Base-by-base conservation (phyloP, 2,888 invertebrate genomes). In the Atethmia centrago region DNA sequence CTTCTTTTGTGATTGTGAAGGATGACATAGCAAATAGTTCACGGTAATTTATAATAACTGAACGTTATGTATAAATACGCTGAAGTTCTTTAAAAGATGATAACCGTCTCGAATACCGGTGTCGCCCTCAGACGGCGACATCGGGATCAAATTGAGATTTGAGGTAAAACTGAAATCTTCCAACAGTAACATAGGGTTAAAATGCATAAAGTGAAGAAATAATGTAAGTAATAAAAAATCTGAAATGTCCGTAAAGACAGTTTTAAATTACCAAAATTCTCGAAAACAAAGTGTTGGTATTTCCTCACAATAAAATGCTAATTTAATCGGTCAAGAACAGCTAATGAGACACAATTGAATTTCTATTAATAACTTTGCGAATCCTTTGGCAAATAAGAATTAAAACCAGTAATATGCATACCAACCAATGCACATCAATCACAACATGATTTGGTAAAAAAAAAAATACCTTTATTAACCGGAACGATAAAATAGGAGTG, bases 101-200 rank as follows among this genome's bases (percentile, higher is more conserved):
- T n/a, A n/a, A n/a, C n/a, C n/a, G n/a, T n/a, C n/a, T n/a, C n/a
- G n/a, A n/a, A n/a, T n/a, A n/a, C n/a, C n/a, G n/a, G n/a, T n/a
- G n/a, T n/a, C n/a, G n/a, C n/a, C n/a, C n/a, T n/a, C n/a, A n/a
- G n/a, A n/a, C n/a, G n/a, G n/a, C n/a, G n/a, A n/a, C n/a, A n/a
- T n/a, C n/a, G n/a, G n/a, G n/a, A n/a, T 14, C 21, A 28, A n/a
- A 45, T 55, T 31, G 12, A 56, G n/a, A 47, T 63, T 45, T 45
- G 14, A 45, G 45, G 9, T 63, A 14, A 21, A 63, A 28, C 12
- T 9, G 8, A 63, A 77, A 79, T 62, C 61, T 70, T 66, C 45
- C 42, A 66, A 58, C 21, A 10, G 40, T 42, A 63, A 62, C 28
- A 21, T 53, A 28, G 1, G 19, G 7, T 9, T n/a, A 16, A 56